These are phyloP conservation scores for Tretioscincus oriximinensis DNA, from an alignment of 2,113 vertebrate species.

Conservation along the genomic window DNA sequence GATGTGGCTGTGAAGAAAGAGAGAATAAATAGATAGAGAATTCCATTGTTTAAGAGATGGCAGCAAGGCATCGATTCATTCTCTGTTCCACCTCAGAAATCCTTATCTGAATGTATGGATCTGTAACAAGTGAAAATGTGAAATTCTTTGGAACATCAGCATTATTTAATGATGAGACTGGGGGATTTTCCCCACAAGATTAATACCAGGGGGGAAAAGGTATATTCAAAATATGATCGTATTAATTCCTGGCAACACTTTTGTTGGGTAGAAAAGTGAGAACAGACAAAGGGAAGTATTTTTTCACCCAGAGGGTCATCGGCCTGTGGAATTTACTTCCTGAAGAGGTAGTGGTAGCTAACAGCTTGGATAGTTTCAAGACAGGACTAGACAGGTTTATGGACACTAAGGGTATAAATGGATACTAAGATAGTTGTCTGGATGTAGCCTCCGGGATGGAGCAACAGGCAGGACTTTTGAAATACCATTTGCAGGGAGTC, in stretches of 20 bases:
- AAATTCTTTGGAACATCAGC: background rate
- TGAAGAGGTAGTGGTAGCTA: too few species aligned
- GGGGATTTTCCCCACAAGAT: background rate
- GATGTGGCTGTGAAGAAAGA: background rate
- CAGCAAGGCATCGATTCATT: background rate
- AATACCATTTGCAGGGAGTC: too few species aligned
- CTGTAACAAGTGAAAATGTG: background rate
- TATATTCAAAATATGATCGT: background rate
- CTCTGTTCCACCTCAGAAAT: background rate
- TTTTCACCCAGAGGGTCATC: too few species aligned
- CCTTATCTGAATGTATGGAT: background rate
- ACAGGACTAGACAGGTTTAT: too few species aligned
- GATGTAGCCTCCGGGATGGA: too few species aligned
- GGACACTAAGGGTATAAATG: too few species aligned
- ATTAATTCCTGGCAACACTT: background rate
- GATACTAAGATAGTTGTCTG: too few species aligned
- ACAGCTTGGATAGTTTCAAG: too few species aligned
- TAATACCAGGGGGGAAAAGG: background rate
- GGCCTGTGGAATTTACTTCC: too few species aligned
- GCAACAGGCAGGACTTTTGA: too few species aligned
- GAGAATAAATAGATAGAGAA: background rate
- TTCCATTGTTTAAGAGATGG: background rate
- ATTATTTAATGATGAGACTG: background rate
- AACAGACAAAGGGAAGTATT: too few species aligned
- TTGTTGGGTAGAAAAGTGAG: too few species aligned